Evolutionary conservation across 2,797 vertebrate species (phyloP).

Genomic region (Pteronotus mesoamericanus): DNA sequence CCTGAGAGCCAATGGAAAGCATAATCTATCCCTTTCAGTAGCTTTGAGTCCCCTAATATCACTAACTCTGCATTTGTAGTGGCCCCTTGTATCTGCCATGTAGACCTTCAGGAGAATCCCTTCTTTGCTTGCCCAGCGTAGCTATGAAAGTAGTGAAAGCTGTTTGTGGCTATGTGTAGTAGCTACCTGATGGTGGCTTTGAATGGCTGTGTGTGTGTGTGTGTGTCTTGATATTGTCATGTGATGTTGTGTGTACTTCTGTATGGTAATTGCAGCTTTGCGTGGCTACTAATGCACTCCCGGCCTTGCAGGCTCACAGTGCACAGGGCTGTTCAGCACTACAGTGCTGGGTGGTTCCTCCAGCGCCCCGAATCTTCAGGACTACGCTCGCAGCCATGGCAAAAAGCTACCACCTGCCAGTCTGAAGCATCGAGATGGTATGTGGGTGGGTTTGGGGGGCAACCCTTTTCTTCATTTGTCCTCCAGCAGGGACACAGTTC

Average conservation of each 20-base stretch:
- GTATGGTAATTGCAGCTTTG: slow-evolving; percentile 77
- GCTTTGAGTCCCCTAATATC: slow-evolving; percentile 63
- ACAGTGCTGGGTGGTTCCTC: slow-evolving; percentile 99
- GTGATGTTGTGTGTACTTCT: slow-evolving; percentile 50
- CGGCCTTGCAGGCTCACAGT: slow-evolving; percentile 95
- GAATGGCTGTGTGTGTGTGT: slow-evolving; percentile 46
- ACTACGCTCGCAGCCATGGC: slow-evolving; percentile 98
- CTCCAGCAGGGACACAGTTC: slow-evolving; percentile 17
- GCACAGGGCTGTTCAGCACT: slow-evolving; percentile 99
- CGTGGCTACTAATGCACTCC: slow-evolving; percentile 86
- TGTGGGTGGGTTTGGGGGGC: slow-evolving; percentile 82
- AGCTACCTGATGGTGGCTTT: slow-evolving; percentile 8
- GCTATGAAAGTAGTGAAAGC: not conserved
- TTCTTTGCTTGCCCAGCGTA: slow-evolving; percentile 47
- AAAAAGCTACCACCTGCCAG: slow-evolving; percentile 96
- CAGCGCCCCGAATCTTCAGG: slow-evolving; percentile 99
- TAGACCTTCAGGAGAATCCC: not conserved
- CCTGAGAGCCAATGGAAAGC: slow-evolving; percentile 28
- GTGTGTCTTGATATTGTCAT: slow-evolving; percentile 41
- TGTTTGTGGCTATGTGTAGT: not conserved
- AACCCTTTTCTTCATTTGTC: slow-evolving; percentile 38
- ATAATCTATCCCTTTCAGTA: slow-evolving; percentile 20
- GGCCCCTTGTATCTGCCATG: not conserved
- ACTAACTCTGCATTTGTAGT: slow-evolving; percentile 63
- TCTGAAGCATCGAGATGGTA: slow-evolving; percentile 99